Percentiles rank a stretch among this genome's conserved stretches.
Evolutionary conservation across 1,140 invertebrate species (phyloP).

Genomic region (Goniozus legneri): DNA sequence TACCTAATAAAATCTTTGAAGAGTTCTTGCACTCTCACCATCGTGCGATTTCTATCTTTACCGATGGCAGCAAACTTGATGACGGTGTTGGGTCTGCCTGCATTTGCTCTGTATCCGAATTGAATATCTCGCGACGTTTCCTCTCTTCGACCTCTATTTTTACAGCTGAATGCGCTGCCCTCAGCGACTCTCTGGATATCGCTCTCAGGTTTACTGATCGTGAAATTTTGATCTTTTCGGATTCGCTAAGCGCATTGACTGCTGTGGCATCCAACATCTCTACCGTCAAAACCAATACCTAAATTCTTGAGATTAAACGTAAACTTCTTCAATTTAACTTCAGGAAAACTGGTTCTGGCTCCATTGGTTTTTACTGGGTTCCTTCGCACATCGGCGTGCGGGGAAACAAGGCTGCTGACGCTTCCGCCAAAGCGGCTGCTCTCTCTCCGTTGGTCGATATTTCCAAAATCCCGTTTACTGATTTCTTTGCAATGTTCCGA

Average conservation of each 20-base stretch:
- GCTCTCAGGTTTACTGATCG: neutral
- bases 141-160: neutral
- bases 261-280: neutral
- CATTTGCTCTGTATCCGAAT: neutral
- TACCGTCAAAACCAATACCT: neutral
- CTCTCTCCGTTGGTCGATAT: neutral
- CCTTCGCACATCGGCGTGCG: neutral
- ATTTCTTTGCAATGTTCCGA: neutral
- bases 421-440: neutral
- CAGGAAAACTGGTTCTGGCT: neutral
- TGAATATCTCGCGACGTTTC: neutral
- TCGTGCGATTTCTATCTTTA: neutral
- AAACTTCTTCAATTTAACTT: neutral
- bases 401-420: neutral
- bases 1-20: neutral
- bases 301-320: neutral
- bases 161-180: slow-evolving; percentile 6
- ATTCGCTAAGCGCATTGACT: slow-evolving; percentile 1
- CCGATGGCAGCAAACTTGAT: slow-evolving; percentile 4
- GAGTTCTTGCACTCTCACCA: neutral
- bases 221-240: neutral
- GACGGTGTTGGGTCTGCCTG: neutral
- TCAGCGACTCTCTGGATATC: neutral
- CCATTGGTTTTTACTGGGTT: neutral
- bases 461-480: neutral